Evolutionary conservation across 2,797 vertebrate species (phyloP), one percentile per base, ranked within the genome.

Genomic region (Urocyon cinereoargenteus): DNA sequence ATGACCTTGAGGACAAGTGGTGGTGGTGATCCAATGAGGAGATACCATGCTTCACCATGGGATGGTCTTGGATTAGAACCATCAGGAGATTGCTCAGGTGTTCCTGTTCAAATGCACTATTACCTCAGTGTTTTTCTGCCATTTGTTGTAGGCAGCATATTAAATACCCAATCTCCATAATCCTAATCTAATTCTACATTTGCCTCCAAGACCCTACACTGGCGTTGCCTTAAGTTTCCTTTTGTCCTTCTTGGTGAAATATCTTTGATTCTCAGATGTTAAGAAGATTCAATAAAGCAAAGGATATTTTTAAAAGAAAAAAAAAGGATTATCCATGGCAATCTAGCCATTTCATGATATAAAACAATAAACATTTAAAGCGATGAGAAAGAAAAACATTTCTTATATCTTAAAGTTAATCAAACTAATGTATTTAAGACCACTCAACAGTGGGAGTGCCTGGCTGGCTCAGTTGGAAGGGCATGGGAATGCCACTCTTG

Each of bases 211-310:
- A 53, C 49, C 40, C 21, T 45, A 45, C 13, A 9, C 0, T 59
- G n/a, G 6, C 19, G 51, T 51, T 3, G 21, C 72, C 34, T 8
- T 26, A 26, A 34, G 31, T 72, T 93, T 61, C n/a, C 57, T 73
- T 91, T 81, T 72, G 66, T 79, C 28, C 36, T 86, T 45, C 2
- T 61, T 64, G 4, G 18, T 91, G 9, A 88, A n/a, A 68, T 61
- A 28, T 61, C 36, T 82, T 73, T 75, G 51, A 70, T 79, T 79
- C n/a, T 73, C 34, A n/a, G 22, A 2, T 40, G 24, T 61, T n/a
- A 28, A 61, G 21, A 96, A 15, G 84, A 96, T 61, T 45, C 45
- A 93, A 2, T 95, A 89, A 96, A 89, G 11, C 40, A 85, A 73
- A 94, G 4, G 22, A 24, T 85, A 34, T 84, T 45, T 45, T 45